Evolutionary conservation across 2,113 vertebrate species (phyloP).

Genomic region (Pampusana beccarii): DNA sequence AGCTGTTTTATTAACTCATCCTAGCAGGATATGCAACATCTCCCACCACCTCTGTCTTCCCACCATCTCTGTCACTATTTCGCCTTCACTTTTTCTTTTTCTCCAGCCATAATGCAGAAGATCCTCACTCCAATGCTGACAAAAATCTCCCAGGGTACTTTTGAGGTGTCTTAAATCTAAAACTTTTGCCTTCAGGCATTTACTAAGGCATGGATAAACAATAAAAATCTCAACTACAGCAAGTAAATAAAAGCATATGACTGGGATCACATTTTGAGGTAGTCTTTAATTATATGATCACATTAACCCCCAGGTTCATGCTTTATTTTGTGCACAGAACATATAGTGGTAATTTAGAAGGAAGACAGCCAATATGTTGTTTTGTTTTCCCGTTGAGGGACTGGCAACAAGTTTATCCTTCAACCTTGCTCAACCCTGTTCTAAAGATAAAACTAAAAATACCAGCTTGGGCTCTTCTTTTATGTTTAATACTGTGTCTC

Average conservation of each 20-base stretch:
- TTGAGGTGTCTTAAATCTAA: background rate
- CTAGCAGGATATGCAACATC: background rate
- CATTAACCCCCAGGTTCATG: background rate
- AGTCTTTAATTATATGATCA: background rate
- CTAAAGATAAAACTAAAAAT: background rate
- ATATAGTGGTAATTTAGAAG: background rate
- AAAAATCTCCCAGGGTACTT: background rate
- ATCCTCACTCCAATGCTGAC: background rate
- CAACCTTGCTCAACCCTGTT: background rate
- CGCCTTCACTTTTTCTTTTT: background rate
- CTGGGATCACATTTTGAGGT: background rate
- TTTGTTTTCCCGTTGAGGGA: background rate
- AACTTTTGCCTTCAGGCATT: background rate
- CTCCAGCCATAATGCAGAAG: background rate
- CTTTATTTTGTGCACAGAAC: background rate
- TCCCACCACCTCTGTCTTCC: background rate
- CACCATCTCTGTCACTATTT: background rate
- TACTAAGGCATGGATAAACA: background rate
- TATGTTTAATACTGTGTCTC: background rate
- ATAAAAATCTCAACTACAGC: background rate
- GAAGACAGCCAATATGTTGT: background rate
- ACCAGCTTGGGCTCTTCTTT: background rate
- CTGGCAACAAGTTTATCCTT: constrained; percentile 1
- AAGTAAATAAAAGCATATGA: background rate
- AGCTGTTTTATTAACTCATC: background rate